Base-by-base conservation (phyloP, 2,113 vertebrate genomes). In the Pithys albifrons region DNA sequence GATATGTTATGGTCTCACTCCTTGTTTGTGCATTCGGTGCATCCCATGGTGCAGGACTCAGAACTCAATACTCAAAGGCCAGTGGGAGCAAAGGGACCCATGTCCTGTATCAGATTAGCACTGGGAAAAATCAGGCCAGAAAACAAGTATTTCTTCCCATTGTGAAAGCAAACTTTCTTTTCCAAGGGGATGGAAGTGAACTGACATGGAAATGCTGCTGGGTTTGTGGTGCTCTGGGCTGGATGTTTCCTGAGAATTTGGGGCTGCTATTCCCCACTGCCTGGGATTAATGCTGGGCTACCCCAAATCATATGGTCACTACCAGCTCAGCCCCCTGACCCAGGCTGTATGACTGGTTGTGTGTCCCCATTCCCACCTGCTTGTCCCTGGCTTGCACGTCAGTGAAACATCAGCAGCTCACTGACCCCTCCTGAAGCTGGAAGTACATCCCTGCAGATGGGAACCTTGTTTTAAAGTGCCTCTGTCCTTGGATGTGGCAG, bases 251-350 rank as follows among this genome's bases (percentile, higher is more conserved):
- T 28, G 29, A 23, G 61, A 74, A 85, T 65, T 2, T 65, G 71
- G 67, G 33, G 19, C 10, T 81, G n/a, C 46, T 43, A 3, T 62
- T 75, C 5, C 8, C 29, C 29, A 6, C 20, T 48, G 28, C 5
- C 18, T 58, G 33, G 13, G 17, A 43, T 52, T 18, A 17, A 22
- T 29, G 1, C 1, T 27, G n/a, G 14, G 18, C 66, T 71, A 33
- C 9, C 19, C 15, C 12, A 6, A 48, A 7, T 19, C 0, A 1
- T 5, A 29, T 0, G 0, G 27, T 55, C 43, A 12, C 14, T 35
- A 28, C 16, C 75, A 52, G 12, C 5, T 75, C 35, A 37, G 28
- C 45, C 31, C 51, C 25, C 16, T 62, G 59, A 27, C 25, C 27
- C 19, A 77, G 48, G 7, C 9, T 45, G 29, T 52, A 45, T 52